phyloP scores from a whole-genome alignment of 2,888 invertebrate species.

The Synanthedon myopaeformis region DNA sequence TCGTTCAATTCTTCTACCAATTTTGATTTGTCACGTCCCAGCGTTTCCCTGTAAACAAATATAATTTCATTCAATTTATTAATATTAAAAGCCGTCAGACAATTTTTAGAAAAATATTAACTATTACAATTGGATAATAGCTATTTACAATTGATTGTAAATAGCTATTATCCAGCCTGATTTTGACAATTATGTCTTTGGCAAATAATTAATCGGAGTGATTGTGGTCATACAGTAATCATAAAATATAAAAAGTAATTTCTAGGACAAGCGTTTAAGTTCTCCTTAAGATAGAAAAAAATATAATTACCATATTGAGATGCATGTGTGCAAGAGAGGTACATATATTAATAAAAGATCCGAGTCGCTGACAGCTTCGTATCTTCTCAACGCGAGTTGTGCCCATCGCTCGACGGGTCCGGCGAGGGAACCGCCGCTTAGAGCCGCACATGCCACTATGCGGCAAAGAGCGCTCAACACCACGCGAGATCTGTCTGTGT shows the following conservation, averaged over 20 bases:
- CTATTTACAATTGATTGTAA: no score
- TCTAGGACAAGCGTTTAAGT: neutral
- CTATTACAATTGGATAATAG: no score
- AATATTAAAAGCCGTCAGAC: no score
- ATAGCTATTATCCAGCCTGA: no score
- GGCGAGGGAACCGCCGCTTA: constrained; percentile 64
- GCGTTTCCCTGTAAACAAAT: constrained; percentile 65
- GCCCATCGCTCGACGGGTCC: constrained; percentile 76
- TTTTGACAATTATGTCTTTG: no score
- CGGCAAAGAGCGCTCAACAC: constrained; percentile 77
- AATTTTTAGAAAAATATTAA: no score
- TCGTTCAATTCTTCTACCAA: constrained; percentile 72
- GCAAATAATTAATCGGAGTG: no score
- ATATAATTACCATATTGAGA: constrained; percentile 71
- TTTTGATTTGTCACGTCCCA: constrained; percentile 72
- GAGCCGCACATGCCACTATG: constrained; percentile 71
- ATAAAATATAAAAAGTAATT: neutral
- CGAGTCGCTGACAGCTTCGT: constrained; percentile 78
- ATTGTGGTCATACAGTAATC: no score
- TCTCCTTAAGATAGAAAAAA: neutral
- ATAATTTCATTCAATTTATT: neutral
- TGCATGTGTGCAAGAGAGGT: constrained; percentile 76
- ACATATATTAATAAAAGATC: constrained; percentile 77
- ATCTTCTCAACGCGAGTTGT: constrained; percentile 76
- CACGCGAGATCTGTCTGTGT: constrained; percentile 76